Conservation (phyloP, 2,888 invertebrate species). For the Temnothorax unifasciatus region DNA sequence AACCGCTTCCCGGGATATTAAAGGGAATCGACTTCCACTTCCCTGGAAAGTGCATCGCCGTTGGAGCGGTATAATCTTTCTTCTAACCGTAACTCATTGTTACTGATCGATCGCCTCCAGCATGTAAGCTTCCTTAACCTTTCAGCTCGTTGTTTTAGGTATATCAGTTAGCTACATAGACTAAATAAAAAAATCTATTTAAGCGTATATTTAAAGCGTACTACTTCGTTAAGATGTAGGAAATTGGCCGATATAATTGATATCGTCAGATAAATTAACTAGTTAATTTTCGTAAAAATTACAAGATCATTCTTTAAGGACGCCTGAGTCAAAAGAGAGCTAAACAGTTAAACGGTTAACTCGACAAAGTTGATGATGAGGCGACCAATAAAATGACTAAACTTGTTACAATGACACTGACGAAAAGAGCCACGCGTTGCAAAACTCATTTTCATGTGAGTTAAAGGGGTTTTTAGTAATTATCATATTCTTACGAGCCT, state of each 20-base stretch:
- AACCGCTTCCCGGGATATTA: slow-evolving; percentile 54
- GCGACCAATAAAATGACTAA: slow-evolving; percentile 19
- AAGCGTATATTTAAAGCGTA: not conserved
- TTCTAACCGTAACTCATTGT: slow-evolving; percentile 53
- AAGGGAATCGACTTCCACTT: slow-evolving; percentile 60
- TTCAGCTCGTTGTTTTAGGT: slow-evolving; percentile 10
- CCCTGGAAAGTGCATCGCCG: slow-evolving; percentile 55
- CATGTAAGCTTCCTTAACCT: slow-evolving; percentile 32
- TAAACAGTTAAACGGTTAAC: not conserved
- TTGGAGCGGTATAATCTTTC: slow-evolving; percentile 59
- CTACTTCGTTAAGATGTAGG: not conserved
- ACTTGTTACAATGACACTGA: not conserved
- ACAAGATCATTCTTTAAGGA: not conserved
- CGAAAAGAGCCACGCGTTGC: not conserved
- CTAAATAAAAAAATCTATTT: slow-evolving; percentile 25
- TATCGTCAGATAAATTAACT: not conserved
- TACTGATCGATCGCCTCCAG: slow-evolving; percentile 48
- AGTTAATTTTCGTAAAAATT: not conserved
- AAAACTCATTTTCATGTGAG: slow-evolving; percentile 45
- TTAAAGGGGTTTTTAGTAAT: slow-evolving; percentile 31
- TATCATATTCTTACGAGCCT: slow-evolving; percentile 45
- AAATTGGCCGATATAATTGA: not conserved
- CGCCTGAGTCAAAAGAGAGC: not conserved
- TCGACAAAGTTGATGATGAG: slow-evolving; percentile 1
- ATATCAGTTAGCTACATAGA: not conserved